phyloP scores from a whole-genome alignment of 2,797 vertebrate species.

The Sebastes goodei region DNA sequence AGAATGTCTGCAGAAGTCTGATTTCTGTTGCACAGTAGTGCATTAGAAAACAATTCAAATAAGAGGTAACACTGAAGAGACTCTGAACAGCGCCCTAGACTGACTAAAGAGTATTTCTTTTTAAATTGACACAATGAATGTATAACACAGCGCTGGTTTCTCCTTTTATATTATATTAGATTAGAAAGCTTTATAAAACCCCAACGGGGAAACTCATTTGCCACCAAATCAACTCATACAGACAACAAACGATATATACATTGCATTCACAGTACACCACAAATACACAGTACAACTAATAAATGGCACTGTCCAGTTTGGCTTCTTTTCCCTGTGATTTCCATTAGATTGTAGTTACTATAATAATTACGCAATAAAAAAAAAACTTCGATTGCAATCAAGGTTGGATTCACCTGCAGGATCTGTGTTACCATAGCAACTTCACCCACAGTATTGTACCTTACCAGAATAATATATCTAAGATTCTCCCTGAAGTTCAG shows the following conservation, averaged over 20 bases:
- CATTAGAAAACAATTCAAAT: neutral
- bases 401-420: neutral
- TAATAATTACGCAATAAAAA: neutral
- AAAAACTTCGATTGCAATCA: neutral
- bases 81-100: neutral
- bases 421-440: slow-evolving; percentile 14
- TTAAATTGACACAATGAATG: neutral
- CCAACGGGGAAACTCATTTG: neutral
- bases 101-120: neutral
- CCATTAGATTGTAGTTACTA: neutral
- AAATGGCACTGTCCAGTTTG: neutral
- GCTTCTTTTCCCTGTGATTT: neutral
- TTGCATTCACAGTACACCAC: neutral
- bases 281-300: neutral
- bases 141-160: neutral
- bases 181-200: neutral
- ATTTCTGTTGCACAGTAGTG: neutral
- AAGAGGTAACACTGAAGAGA: neutral
- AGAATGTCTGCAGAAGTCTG: neutral
- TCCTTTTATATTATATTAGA: neutral
- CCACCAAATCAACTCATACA: neutral
- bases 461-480: neutral
- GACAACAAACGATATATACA: neutral
- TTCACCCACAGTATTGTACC: neutral
- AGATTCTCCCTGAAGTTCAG: neutral